Conservation (phyloP, 1,140 invertebrate genomes). For the Nomia melanderi region DNA sequence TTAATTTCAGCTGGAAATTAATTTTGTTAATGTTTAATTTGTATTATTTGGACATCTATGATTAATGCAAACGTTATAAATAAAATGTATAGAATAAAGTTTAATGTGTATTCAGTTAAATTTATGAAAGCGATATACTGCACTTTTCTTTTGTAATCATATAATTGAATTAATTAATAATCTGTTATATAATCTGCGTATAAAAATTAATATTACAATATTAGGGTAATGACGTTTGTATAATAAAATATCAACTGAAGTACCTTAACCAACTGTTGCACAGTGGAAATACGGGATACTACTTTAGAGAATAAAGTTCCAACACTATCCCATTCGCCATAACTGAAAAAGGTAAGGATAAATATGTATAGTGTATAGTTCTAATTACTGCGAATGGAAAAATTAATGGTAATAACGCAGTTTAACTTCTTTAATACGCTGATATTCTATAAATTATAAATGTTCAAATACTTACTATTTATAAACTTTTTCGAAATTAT, state of each 20-base stretch:
- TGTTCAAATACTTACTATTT: conserved; percentile 77
- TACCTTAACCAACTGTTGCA: conserved; percentile 64
- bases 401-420: neutral
- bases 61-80: no score
- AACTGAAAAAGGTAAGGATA: conserved; percentile 53
- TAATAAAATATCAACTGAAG: conserved; percentile 10
- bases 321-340: conserved; percentile 61
- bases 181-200: no score
- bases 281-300: conserved; percentile 57
- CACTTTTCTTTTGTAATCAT: no score
- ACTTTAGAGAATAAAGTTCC: conserved; percentile 54
- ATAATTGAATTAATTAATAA: no score
- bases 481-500: conserved; percentile 76
- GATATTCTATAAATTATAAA: neutral
- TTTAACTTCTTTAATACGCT: neutral
- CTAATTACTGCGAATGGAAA: neutral
- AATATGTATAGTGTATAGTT: conserved; percentile 14
- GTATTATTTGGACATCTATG: no score
- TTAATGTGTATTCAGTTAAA: no score
- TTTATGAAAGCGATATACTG: no score
- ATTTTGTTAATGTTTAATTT: no score
- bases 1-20: no score
- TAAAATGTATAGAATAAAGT: no score
- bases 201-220: no score
- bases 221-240: no score